phyloP scores from a whole-genome alignment of 2,797 vertebrate species.

The Pseudochirops cupreus region DNA sequence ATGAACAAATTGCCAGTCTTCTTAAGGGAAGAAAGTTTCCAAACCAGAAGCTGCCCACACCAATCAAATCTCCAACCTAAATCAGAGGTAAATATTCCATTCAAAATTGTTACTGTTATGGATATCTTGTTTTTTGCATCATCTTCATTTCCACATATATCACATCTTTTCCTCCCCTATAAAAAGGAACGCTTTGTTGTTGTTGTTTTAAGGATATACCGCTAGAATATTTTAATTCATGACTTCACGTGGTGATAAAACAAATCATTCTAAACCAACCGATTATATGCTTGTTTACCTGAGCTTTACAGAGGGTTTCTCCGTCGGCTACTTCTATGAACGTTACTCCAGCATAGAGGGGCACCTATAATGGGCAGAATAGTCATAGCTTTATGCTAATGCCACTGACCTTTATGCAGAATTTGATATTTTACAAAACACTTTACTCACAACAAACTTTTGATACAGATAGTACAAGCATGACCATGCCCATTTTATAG shows the following conservation, averaged over 20 bases:
- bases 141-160: not conserved
- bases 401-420: not conserved
- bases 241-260: constrained; percentile 62
- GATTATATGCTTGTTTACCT: constrained; percentile 40
- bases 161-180: not conserved
- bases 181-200: not conserved
- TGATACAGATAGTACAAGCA: not conserved
- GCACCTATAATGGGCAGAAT: not conserved
- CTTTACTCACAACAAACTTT: not conserved
- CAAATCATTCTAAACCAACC: constrained; percentile 62
- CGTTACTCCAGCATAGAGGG: not conserved
- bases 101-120: not conserved
- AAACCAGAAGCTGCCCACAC: not conserved
- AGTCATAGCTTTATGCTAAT: not conserved
- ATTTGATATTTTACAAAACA: not conserved
- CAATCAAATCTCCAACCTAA: not conserved
- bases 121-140: not conserved
- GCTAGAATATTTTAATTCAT: constrained; percentile 44
- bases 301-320: constrained; percentile 35
- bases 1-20: not conserved
- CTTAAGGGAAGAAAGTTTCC: not conserved
- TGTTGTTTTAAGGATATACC: not conserved
- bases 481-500: not conserved
- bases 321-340: not conserved
- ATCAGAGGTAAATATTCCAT: not conserved